These are phyloP conservation scores for Agonopterix arenella DNA, from an alignment of 2,888 invertebrate genomes.

Conservation along the genomic window DNA sequence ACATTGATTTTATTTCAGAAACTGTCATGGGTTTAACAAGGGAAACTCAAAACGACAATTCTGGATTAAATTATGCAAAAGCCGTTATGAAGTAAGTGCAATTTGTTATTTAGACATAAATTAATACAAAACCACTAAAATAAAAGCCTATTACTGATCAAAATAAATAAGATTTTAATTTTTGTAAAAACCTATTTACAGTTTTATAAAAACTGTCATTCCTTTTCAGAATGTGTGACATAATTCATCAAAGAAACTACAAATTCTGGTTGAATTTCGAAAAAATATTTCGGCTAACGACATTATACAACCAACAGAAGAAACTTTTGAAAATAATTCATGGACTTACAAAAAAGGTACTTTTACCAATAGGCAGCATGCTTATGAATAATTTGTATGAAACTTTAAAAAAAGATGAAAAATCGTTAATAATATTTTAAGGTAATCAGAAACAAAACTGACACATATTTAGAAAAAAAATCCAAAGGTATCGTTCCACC, in stretches of 20 bases:
- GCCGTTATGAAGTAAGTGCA: slow-evolving; percentile 84
- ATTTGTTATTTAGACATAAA: background rate
- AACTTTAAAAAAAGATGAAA: background rate
- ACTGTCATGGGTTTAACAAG: slow-evolving; percentile 92
- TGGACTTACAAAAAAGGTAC: slow-evolving; percentile 84
- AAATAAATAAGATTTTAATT: too few relatives aligned
- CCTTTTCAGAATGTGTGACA: slow-evolving; percentile 82
- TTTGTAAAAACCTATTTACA: background rate
- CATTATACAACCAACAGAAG: slow-evolving; percentile 82
- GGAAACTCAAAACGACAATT: slow-evolving; percentile 79
- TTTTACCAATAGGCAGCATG: background rate
- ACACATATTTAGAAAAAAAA: slow-evolving; percentile 71
- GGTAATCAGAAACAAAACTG: slow-evolving; percentile 79
- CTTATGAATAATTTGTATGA: too few relatives aligned
- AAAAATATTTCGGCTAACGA: slow-evolving; percentile 81
- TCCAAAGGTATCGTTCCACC: slow-evolving; percentile 59
- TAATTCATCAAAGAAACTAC: slow-evolving; percentile 86
- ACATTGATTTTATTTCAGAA: slow-evolving; percentile 61
- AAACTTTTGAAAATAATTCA: slow-evolving; percentile 83
- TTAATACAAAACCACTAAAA: background rate
- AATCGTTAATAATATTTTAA: slow-evolving; percentile 16
- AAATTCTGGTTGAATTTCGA: slow-evolving; percentile 85
- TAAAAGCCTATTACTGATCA: background rate
- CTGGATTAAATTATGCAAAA: slow-evolving; percentile 88
- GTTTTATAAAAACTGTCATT: slow-evolving; percentile 7